These are phyloP conservation scores for Oryctolagus cuniculus DNA, from an alignment of 2,113 vertebrate species.

Conservation along the genomic window mOryCun1.1 NC_091441.1:95434501-95435000, in stretches of 20 bases:
- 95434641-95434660: neutral
- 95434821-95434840: neutral
- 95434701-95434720: neutral
- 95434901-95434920: neutral
- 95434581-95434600: neutral
- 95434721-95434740: neutral
- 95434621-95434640: neutral
- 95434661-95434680: neutral
- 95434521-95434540: neutral
- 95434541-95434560: neutral
- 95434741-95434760: neutral
- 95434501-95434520: neutral
- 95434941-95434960: neutral
- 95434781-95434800: neutral
- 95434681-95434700: neutral
- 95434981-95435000: neutral
- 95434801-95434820: neutral
- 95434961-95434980: neutral
- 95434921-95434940: neutral
- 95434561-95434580: neutral
- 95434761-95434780: neutral
- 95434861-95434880: neutral
- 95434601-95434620: neutral
- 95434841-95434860: neutral
- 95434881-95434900: neutral